Base-by-base conservation (phyloP, 2,888 invertebrate genomes). In the Sturmia bella region DNA sequence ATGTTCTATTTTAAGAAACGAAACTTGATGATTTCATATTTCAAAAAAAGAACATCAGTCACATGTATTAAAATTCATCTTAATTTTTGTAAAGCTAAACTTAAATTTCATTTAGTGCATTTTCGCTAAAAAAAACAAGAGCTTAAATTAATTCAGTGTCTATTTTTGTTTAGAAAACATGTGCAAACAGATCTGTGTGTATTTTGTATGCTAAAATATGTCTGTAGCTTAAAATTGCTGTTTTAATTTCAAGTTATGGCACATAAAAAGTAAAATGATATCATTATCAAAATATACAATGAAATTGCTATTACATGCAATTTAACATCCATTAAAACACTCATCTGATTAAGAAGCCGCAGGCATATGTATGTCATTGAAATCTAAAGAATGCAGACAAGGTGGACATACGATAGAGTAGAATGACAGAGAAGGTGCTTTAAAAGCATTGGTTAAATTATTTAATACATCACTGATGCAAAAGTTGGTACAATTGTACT, bases 131-230 rank as follows among this genome's bases (percentile, higher is more conserved):
- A 69, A 75, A 70, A n/a, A n/a, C n/a, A n/a, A n/a, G n/a, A n/a
- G 61, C 37, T 54, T 80, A 61, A 76, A 80, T 80, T 80, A 76
- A 72, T 76, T 76, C 48, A 76, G 39, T 72, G 48, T 76, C 76
- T 61, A 32, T 43, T 57, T 24, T 69, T 50, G n/a, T 50, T 52
- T 39, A 12, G 13, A 12, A 27, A 66, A 41, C 19, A 66, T 74
- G 3, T 48, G 12, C 27, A 15, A 41, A 4, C 52, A 39, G 6
- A 6, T 27, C 27, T 27, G 27, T 27, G 3, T 27, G 27, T n/a
- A n/a, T 27, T 43, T 17, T 13, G 32, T 57, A 27, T 43, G 52
- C 3, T 52, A 37, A 2, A n/a, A 54, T 9, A 7, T 48, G 0
- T 2, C 17, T 43, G 13, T 32, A 41, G 57, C 27, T 66, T 75